A percentile compares a stretch with the other conserved stretches of the same genome.
These are phyloP conservation scores for Xanthorhoe spadicearia DNA, from an alignment of 2,888 invertebrate genomes.

Conservation along the genomic window DNA sequence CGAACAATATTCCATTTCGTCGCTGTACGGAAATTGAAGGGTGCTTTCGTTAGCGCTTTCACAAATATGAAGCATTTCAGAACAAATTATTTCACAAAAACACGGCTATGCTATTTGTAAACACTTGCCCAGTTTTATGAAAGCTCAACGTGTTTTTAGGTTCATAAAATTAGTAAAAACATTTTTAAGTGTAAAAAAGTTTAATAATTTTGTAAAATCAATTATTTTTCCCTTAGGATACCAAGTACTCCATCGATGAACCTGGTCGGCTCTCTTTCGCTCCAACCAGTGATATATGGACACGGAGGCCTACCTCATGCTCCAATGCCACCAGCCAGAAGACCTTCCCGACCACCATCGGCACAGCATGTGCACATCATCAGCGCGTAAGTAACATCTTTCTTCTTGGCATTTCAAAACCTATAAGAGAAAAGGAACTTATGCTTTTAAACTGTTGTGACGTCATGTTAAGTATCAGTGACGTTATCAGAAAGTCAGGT, in stretches of 20 bases:
- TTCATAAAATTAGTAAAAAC: no score
- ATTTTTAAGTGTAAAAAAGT: no score
- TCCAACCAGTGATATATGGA: slow-evolving; percentile 84
- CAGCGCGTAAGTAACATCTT: slow-evolving; percentile 85
- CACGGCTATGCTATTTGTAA: background rate
- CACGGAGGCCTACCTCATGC: slow-evolving; percentile 67
- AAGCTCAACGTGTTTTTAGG: no score
- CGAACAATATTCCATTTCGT: slow-evolving; percentile 6
- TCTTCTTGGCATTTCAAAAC: background rate
- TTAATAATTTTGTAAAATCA: background rate
- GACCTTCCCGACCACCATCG: slow-evolving; percentile 84
- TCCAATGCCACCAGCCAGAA: slow-evolving; percentile 84
- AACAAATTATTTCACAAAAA: background rate
- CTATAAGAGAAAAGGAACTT: background rate
- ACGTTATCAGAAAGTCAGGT: no score
- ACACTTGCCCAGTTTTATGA: background rate
- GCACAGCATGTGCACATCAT: slow-evolving; percentile 86
- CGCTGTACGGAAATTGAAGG: slow-evolving; percentile 3
- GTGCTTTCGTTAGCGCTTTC: slow-evolving; percentile 1
- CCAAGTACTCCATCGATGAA: slow-evolving; percentile 83
- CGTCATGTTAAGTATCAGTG: no score
- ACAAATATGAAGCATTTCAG: background rate
- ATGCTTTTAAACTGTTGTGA: no score
- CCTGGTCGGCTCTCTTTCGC: slow-evolving; percentile 75
- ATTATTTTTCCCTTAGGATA: slow-evolving; percentile 56